These are phyloP conservation scores for Bembecia ichneumoniformis DNA, from an alignment of 2,888 invertebrate species.

Conservation along the genomic window DNA sequence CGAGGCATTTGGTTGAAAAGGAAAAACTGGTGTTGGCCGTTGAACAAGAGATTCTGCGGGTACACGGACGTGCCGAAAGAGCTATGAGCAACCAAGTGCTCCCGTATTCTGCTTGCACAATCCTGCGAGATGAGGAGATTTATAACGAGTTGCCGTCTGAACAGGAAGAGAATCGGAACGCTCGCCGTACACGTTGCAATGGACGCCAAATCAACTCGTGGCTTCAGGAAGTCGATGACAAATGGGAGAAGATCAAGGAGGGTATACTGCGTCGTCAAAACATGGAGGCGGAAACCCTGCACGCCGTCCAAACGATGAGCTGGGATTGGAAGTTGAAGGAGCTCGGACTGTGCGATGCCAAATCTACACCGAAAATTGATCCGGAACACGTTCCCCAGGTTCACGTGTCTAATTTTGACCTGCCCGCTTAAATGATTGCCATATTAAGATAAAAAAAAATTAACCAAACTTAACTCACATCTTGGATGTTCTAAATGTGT, in stretches of 20 bases:
- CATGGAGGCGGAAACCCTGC: conserved; percentile 89
- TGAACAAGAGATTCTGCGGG: conserved; percentile 90
- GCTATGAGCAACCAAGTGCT: conserved; percentile 87
- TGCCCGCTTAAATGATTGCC: conserved; percentile 8
- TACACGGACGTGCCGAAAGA: conserved; percentile 88
- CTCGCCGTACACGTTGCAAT: conserved; percentile 84
- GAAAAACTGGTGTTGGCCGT: conserved; percentile 90
- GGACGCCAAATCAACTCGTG: conserved; percentile 88
- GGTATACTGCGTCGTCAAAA: conserved; percentile 87
- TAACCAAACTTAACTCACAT: too few relatives aligned
- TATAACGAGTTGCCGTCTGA: conserved; percentile 88
- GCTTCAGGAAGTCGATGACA: conserved; percentile 92
- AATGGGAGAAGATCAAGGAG: conserved; percentile 94
- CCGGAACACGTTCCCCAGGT: conserved; percentile 88
- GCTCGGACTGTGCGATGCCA: conserved; percentile 81
- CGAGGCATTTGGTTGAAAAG: conserved; percentile 83
- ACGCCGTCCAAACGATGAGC: conserved; percentile 90
- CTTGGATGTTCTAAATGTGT: too few relatives aligned
- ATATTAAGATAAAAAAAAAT: neutral
- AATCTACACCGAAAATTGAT: conserved; percentile 81
- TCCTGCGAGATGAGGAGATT: conserved; percentile 88
- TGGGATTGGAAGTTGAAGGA: conserved; percentile 93
- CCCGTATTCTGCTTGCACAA: conserved; percentile 89
- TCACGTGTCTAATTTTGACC: conserved; percentile 78
- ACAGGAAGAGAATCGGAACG: conserved; percentile 86